phyloP scores from a whole-genome alignment of 2,797 vertebrate genomes.

The Phylloscopus collybita region DNA sequence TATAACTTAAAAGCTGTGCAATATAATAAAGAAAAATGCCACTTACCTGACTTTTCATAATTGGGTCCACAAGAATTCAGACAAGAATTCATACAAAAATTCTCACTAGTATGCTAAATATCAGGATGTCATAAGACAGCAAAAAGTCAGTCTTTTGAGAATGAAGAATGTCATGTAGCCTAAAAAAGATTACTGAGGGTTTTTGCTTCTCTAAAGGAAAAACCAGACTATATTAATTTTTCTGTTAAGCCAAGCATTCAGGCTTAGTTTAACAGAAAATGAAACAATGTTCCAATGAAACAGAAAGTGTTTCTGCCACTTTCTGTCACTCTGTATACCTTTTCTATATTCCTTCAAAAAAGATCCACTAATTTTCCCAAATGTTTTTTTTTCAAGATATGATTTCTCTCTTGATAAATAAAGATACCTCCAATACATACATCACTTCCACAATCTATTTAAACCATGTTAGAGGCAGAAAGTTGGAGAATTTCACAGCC shows the following conservation, averaged over 20 bases:
- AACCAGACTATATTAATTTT: neutral
- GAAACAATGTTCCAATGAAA: neutral
- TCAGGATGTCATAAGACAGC: neutral
- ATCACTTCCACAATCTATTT: neutral
- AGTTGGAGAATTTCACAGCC: neutral
- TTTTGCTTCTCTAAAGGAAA: slow-evolving; percentile 32
- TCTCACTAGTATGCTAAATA: slow-evolving; percentile 46
- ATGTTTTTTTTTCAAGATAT: neutral
- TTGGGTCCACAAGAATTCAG: slow-evolving; percentile 23
- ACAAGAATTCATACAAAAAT: neutral
- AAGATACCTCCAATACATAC: neutral
- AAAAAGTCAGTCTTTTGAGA: slow-evolving; percentile 20
- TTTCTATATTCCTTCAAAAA: neutral
- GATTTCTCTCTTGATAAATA: neutral
- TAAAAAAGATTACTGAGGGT: slow-evolving; percentile 18
- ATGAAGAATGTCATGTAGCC: neutral
- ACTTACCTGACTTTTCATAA: slow-evolving; percentile 37
- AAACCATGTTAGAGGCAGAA: neutral
- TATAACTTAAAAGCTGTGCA: neutral
- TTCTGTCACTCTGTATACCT: neutral
- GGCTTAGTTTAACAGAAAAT: neutral
- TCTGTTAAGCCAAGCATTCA: neutral
- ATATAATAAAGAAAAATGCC: slow-evolving; percentile 57
- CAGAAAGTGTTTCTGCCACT: neutral
- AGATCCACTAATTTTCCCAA: neutral